Evolutionary conservation across 2,113 vertebrate species (phyloP).

Genomic region (Polypterus bichir): DNA sequence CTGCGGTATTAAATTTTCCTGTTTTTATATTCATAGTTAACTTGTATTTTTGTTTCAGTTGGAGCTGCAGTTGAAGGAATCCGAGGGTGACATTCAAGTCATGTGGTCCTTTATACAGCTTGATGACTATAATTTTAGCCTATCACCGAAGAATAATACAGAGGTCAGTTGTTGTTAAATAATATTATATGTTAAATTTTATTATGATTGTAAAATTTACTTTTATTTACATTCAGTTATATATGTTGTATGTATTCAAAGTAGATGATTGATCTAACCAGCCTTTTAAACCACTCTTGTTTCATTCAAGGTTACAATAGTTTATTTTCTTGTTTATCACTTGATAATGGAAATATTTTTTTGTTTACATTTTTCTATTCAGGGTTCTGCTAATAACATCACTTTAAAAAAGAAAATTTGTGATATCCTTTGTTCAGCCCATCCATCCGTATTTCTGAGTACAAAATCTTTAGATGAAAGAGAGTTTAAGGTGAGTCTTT

Average conservation of each 20-base stretch:
- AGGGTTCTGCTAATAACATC: too few relatives aligned
- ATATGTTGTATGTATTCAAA: too few relatives aligned
- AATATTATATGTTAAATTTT: too few relatives aligned
- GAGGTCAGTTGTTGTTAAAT: conserved; percentile 32
- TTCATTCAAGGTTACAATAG: too few relatives aligned
- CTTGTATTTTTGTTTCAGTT: conserved; percentile 46
- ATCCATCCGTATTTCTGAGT: conserved; percentile 65
- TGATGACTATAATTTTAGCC: conserved; percentile 35
- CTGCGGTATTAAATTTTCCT: neutral
- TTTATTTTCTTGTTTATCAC: too few relatives aligned
- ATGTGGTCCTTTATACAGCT: conserved; percentile 52
- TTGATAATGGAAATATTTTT: too few relatives aligned
- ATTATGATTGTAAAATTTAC: too few relatives aligned
- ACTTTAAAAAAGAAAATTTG: conserved; percentile 49
- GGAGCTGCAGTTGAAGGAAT: conserved; percentile 65
- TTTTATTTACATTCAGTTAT: too few relatives aligned
- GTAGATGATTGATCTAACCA: too few relatives aligned
- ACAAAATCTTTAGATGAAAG: conserved; percentile 46
- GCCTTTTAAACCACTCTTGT: too few relatives aligned
- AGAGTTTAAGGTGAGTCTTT: conserved; percentile 53
- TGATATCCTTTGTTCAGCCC: conserved; percentile 52
- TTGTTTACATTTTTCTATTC: too few relatives aligned
- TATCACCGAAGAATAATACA: conserved; percentile 23
- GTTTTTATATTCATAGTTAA: neutral
- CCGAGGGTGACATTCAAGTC: conserved; percentile 56